Base-by-base conservation (phyloP, 2,888 invertebrate genomes). In the Magallana nippona region DNA sequence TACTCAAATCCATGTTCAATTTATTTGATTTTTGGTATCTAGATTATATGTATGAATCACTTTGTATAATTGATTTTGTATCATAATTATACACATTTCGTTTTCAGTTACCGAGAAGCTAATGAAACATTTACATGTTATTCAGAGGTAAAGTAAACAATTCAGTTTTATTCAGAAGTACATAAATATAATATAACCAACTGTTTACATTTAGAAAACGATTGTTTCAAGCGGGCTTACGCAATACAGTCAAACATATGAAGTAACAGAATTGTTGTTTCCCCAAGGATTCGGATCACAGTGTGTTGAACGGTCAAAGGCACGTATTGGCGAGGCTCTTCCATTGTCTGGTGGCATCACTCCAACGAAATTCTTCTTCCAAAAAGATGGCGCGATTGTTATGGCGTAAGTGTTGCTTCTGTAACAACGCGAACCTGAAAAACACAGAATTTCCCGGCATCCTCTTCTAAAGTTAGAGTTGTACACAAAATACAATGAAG, bases 401-500 rank as follows among this genome's bases (percentile, higher is more conserved):
- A 94, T 92, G 15, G 92, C 91, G 89, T 94, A 94, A 0, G 90
- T 90, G 83, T 93, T 91, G 58, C 92, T 88, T 17, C 94, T 88
- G 87, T 94, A 93, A 80, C 93, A 93, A 79, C 90, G 90, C 90
- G 93, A 91, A 8, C 89, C 89, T 5, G 93, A 92, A 92, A 93
- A 92, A 83, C 93, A 94, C 81, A 93, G 89, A 57, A 93, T 91
- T 86, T 94, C 94, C 63, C 91, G 90, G 83, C 93, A 93, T 1
- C 94, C 94, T 8, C 94, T 89, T n/a, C 93, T 87, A 88, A 94
- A 94, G 89, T 93, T 94, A 2, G 93, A 89, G 86, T 94, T 94
- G 83, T 87, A 91, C 32, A 89, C 88, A 55, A 93, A 88, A 85
- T 94, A 94, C n/a, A 93, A 85, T 2, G 90, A 62, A 0, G 93